phyloP scores from a whole-genome alignment of 2,797 vertebrate genomes.

The Nyctalus aviator region DNA sequence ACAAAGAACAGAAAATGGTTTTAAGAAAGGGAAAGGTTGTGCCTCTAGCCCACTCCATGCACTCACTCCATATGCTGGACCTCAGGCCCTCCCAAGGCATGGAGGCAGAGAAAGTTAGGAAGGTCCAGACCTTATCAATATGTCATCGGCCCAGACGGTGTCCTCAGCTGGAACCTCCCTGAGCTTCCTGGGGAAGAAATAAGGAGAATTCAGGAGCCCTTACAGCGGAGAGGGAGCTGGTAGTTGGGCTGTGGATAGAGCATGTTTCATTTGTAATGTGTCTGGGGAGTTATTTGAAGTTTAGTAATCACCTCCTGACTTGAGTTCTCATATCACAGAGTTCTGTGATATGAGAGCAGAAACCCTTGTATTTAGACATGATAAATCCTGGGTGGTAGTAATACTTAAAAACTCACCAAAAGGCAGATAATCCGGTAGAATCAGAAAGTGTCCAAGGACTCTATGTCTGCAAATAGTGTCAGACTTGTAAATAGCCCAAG shows the following conservation, averaged over 20 bases:
- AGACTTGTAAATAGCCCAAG: slow-evolving; percentile 1
- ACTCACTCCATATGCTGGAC: neutral
- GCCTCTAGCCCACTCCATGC: neutral
- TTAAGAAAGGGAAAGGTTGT: neutral
- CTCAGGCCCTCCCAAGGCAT: neutral
- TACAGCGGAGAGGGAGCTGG: neutral
- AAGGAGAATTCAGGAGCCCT: neutral
- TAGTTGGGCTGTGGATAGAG: neutral
- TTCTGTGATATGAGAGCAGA: neutral
- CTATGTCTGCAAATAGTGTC: neutral
- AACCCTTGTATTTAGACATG: neutral
- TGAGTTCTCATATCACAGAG: neutral
- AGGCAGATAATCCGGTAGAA: neutral
- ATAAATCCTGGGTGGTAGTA: neutral
- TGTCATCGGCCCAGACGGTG: neutral
- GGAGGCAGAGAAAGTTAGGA: neutral
- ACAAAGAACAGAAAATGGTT: slow-evolving; percentile 61
- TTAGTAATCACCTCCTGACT: neutral
- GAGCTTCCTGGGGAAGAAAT: neutral
- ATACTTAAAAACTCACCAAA: slow-evolving; percentile 28
- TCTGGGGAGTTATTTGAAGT: neutral
- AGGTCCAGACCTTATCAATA: neutral
- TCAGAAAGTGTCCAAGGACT: neutral
- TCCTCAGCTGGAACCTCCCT: neutral
- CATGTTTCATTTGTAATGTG: neutral